A percentile compares a stretch with the other conserved stretches of the same genome.
Evolutionary conservation across 53 echinoderm and acorn worm genomes (phyloP).

Genomic region (Crossaster papposus): DNA sequence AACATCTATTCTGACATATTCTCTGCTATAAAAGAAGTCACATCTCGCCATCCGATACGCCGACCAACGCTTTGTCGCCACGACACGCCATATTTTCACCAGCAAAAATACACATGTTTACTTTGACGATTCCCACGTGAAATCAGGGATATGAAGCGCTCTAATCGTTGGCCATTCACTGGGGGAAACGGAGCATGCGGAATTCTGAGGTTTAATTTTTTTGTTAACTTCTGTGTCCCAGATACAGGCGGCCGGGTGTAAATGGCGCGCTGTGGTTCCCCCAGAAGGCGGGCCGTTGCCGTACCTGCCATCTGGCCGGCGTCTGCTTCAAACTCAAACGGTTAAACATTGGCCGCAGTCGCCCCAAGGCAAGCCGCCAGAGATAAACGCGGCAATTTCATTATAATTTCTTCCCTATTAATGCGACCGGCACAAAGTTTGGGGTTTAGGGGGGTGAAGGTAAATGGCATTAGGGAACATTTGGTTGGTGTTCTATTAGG

Average conservation of each 20-base stretch:
- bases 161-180: constrained; percentile 28
- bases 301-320: constrained; percentile 39
- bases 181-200: constrained; percentile 46
- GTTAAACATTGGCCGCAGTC: constrained; percentile 39
- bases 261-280: constrained; percentile 12
- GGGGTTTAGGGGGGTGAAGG: background rate
- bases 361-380: background rate
- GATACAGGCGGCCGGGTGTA: constrained; percentile 9
- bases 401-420: constrained; percentile 30
- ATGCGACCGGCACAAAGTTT: constrained; percentile 34
- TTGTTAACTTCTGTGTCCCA: constrained; percentile 4
- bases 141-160: constrained; percentile 24
- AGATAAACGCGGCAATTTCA: constrained; percentile 39
- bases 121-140: constrained; percentile 52
- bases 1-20: background rate
- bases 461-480: background rate
- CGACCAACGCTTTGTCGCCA: constrained; percentile 22
- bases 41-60: constrained; percentile 23
- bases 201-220: constrained; percentile 13
- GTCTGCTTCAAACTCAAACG: constrained; percentile 20
- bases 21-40: background rate
- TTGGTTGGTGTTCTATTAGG: background rate
- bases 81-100: constrained; percentile 50
- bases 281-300: constrained; percentile 19
- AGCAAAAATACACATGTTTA: constrained; percentile 57